Conservation (phyloP, 2,888 invertebrate genomes). For the Chrysolina oricalcia region DNA sequence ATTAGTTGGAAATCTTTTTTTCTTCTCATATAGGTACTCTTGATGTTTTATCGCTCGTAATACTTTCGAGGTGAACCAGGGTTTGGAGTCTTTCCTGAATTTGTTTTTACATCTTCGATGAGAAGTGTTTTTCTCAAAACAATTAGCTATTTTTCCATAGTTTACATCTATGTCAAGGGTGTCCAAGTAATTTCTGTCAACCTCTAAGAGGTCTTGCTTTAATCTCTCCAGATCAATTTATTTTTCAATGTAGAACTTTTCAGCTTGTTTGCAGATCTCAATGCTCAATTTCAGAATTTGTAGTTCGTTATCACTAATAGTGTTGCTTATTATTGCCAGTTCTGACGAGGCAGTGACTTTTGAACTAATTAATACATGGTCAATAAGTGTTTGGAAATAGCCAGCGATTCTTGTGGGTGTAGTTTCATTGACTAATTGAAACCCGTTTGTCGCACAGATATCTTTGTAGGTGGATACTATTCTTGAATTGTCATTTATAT, state of each 20-base stretch:
- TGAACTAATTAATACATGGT: slow-evolving; percentile 5
- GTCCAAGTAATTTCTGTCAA: slow-evolving; percentile 5
- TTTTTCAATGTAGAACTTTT: slow-evolving; percentile 1
- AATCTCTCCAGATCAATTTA: background rate
- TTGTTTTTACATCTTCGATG: background rate
- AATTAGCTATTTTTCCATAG: no score
- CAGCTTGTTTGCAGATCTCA: background rate
- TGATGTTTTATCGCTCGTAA: no score
- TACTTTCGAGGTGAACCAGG: no score
- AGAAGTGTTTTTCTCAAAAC: background rate
- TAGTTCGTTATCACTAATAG: background rate
- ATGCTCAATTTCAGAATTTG: slow-evolving; percentile 1
- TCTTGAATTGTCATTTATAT: slow-evolving; percentile 25
- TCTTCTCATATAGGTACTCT: no score
- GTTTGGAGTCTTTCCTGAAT: no score
- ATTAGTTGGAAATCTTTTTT: no score
- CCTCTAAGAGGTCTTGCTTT: background rate
- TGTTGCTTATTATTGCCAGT: slow-evolving; percentile 7
- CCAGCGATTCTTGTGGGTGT: background rate
- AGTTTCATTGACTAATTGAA: slow-evolving; percentile 4
- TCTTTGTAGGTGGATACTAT: slow-evolving; percentile 22
- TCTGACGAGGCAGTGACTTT: background rate
- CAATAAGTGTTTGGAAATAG: slow-evolving; percentile 6
- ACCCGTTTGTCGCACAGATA: slow-evolving; percentile 18
- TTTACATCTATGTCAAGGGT: no score